Percentiles rank a stretch among this genome's conserved stretches.
Conservation (phyloP, 1,140 invertebrate species). For the Panagrolaimus sp. region DNA sequence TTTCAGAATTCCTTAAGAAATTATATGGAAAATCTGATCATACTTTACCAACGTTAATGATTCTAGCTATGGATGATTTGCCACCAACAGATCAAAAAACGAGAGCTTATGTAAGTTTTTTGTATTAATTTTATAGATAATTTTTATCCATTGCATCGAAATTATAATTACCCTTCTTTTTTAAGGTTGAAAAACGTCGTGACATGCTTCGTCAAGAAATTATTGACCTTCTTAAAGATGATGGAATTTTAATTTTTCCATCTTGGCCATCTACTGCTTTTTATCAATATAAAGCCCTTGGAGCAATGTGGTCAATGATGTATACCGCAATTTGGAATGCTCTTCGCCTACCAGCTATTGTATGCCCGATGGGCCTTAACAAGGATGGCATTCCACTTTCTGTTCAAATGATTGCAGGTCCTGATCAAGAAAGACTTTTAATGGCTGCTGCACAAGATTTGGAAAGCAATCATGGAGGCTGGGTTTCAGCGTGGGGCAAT, state of each 20-base stretch:
- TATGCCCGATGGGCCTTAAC: constrained; percentile 56
- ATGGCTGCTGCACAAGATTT: constrained; percentile 63
- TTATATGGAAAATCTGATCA: neutral
- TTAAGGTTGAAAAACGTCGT: constrained; percentile 59
- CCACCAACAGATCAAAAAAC: constrained; percentile 64
- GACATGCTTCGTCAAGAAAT: constrained; percentile 57
- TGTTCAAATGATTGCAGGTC: constrained; percentile 61
- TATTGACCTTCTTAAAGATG: constrained; percentile 63
- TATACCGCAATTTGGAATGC: constrained; percentile 60
- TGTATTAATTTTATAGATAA: neutral
- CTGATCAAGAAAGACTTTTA: neutral
- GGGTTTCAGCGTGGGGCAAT: too few species aligned
- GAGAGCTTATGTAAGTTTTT: neutral
- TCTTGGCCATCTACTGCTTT: constrained; percentile 58
- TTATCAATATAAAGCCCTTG: constrained; percentile 59
- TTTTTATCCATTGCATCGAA: neutral
- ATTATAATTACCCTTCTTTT: neutral
- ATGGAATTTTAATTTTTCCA: constrained; percentile 59
- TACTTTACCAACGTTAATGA: constrained; percentile 73
- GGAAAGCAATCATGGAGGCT: constrained; percentile 60
- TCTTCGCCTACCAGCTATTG: constrained; percentile 59
- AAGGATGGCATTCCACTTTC: constrained; percentile 26
- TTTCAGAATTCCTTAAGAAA: constrained; percentile 7
- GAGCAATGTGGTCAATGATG: constrained; percentile 58
- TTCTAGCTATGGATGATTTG: constrained; percentile 60